phyloP scores from a whole-genome alignment of 2,888 invertebrate species.

The Leptopilina myrica region DNA sequence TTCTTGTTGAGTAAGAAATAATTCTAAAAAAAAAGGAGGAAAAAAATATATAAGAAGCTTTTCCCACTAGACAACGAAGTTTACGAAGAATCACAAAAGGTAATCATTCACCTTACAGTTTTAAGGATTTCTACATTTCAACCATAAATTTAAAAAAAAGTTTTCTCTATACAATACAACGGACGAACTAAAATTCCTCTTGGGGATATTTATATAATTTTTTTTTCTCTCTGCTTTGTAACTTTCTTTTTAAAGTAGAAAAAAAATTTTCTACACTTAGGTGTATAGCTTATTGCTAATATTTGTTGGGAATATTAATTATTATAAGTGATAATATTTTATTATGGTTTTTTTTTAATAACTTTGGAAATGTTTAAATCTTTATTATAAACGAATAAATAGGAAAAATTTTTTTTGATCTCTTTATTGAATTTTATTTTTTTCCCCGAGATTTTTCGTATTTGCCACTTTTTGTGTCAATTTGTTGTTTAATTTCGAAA shows the following conservation, averaged over 20 bases:
- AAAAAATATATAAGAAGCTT: neutral
- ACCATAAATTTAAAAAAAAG: slow-evolving; percentile 24
- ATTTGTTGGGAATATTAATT: no score
- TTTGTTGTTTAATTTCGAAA: neutral
- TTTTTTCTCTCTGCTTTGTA: neutral
- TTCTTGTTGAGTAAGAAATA: neutral
- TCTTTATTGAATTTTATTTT: no score
- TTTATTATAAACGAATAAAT: no score
- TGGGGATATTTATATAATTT: slow-evolving; percentile 3
- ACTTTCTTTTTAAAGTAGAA: neutral
- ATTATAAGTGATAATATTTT: no score
- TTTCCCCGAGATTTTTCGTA: no score
- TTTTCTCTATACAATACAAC: neutral
- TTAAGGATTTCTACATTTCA: slow-evolving; percentile 8
- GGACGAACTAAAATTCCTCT: neutral
- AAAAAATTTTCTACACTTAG: neutral
- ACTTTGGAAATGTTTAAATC: no score
- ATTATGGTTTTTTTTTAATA: no score
- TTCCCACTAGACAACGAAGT: neutral
- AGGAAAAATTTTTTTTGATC: no score
- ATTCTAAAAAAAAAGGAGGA: no score
- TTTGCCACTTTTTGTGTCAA: neutral
- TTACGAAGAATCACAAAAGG: slow-evolving; percentile 21
- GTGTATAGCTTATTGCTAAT: no score
- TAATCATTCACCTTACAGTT: slow-evolving; percentile 1